Conservation (phyloP, 2,113 vertebrate species). For the Corvus cornix region DNA sequence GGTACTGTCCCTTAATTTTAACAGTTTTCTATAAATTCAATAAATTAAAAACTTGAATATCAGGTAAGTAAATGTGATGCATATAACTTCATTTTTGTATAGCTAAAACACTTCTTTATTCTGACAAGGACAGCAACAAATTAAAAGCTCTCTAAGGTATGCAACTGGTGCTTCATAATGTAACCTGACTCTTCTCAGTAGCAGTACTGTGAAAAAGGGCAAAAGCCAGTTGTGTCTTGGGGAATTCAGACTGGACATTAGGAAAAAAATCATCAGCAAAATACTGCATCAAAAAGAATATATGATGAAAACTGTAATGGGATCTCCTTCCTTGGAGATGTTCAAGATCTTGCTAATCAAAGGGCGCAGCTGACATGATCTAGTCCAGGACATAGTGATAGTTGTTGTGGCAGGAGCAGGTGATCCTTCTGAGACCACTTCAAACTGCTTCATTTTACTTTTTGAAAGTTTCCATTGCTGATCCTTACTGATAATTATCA, state of each 20-base stretch:
- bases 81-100: slow-evolving; percentile 31
- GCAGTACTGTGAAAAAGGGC: not conserved
- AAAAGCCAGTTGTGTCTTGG: not conserved
- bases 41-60: slow-evolving; percentile 29
- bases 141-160: not conserved
- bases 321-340: not conserved
- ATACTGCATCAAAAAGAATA: not conserved
- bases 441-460: not conserved
- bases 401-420: not conserved
- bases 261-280: not conserved
- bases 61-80: slow-evolving; percentile 36
- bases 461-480: not conserved
- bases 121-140: not conserved
- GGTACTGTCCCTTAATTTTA: not conserved
- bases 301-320: rapidly evolving
- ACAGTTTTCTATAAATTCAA: not conserved
- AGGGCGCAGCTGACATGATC: not conserved
- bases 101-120: not conserved
- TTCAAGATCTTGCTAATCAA: not conserved
- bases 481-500: not conserved
- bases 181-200: not conserved
- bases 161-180: too few relatives aligned
- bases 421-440: not conserved
- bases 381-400: too few relatives aligned
- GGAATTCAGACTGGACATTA: not conserved